phyloP scores from a whole-genome alignment of 2,888 invertebrate genomes.

The Syrphus vitripennis region DNA sequence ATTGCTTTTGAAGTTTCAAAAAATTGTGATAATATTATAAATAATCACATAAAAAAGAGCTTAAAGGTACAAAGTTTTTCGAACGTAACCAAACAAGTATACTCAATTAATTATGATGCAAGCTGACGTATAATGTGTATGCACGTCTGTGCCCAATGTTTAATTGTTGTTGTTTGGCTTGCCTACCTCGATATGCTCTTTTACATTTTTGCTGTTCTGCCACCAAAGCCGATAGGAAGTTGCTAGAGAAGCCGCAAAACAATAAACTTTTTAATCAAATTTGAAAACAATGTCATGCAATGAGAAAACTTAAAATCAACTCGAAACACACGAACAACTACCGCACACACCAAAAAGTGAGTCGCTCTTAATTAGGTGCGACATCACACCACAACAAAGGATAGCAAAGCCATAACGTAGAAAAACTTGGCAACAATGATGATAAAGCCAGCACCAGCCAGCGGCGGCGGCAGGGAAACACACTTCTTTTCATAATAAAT shows the following conservation, averaged over 20 bases:
- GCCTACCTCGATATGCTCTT: not conserved
- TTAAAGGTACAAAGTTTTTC: not conserved
- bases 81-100: not conserved
- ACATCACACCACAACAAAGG: not conserved
- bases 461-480: not conserved
- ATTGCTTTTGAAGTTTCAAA: not conserved
- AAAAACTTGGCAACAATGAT: not conserved
- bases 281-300: constrained; percentile 23
- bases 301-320: constrained; percentile 7
- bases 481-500: not conserved
- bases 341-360: not conserved
- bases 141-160: not conserved
- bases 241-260: constrained; percentile 4
- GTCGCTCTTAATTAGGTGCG: constrained; percentile 13
- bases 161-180: not conserved
- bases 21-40: not conserved
- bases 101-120: not conserved
- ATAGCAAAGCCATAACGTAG: not conserved
- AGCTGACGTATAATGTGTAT: not conserved
- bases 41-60: not conserved
- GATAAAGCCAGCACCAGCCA: not conserved
- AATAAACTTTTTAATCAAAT: constrained; percentile 12
- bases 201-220: not conserved
- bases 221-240: not conserved
- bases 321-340: not conserved